phyloP scores from a whole-genome alignment of 2,113 vertebrate genomes.

The Gallinago undulata region DNA sequence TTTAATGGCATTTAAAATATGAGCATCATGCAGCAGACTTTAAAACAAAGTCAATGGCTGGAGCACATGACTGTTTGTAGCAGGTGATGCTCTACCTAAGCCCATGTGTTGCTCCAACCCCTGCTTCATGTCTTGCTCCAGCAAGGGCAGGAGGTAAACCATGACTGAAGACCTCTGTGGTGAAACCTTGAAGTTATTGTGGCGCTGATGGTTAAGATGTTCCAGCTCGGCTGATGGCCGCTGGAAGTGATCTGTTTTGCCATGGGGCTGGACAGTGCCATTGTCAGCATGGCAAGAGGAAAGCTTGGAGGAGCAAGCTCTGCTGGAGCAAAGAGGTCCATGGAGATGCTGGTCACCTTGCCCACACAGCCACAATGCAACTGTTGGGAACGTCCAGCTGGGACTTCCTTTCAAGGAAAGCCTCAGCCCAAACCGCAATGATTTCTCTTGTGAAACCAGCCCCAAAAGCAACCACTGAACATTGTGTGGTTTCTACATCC shows the following conservation, averaged over 20 bases:
- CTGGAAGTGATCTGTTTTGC: neutral
- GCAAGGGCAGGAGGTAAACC: neutral
- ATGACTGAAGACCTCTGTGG: neutral
- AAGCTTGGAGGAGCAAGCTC: neutral
- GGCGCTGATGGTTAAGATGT: neutral
- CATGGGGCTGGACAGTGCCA: accelerated
- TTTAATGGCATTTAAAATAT: neutral
- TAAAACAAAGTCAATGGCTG: neutral
- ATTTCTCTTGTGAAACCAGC: neutral
- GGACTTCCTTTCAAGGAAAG: neutral
- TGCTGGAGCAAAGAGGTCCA: neutral
- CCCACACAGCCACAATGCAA: accelerated
- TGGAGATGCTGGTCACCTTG: neutral
- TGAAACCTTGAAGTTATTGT: neutral
- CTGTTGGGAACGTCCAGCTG: neutral
- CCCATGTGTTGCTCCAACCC: neutral
- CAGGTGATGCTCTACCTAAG: neutral
- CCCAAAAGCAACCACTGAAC: neutral
- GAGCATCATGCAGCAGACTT: neutral
- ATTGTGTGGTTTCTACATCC: neutral
- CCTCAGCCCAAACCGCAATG: accelerated
- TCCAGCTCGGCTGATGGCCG: neutral
- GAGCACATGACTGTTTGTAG: neutral
- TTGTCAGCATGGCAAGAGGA: neutral
- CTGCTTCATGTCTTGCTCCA: neutral